phyloP scores from a whole-genome alignment of 2,113 vertebrate species.

The zebrafish (Danio rerio) region DNA sequence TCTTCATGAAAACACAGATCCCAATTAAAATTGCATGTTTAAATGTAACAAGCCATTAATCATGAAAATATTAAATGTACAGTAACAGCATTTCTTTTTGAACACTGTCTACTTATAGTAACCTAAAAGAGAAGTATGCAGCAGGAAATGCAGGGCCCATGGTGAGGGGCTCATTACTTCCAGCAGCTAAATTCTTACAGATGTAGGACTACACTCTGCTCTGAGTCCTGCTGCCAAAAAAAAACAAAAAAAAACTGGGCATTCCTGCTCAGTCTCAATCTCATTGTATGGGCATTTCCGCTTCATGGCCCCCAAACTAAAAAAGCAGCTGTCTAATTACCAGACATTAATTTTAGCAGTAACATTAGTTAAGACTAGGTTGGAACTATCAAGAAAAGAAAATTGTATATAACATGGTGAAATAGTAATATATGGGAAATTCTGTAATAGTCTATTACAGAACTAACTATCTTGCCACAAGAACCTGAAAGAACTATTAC shows the following conservation, averaged over 20 bases:
- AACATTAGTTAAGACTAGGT: conserved; percentile 10
- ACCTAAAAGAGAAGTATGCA: conserved; percentile 31
- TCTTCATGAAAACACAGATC: no score
- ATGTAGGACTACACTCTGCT: conserved; percentile 66
- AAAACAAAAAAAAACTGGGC: conserved; percentile 49
- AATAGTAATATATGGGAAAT: no score
- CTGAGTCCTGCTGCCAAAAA: conserved; percentile 45
- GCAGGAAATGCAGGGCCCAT: conserved; percentile 51
- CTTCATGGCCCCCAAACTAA: conserved; percentile 68
- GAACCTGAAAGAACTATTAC: neutral
- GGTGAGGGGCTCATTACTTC: conserved; percentile 62
- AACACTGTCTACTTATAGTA: no score
- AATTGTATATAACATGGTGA: no score
- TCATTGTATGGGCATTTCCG: conserved; percentile 75
- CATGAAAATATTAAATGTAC: no score
- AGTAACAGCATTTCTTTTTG: no score
- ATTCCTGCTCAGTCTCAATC: conserved; percentile 58
- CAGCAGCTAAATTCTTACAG: conserved; percentile 77
- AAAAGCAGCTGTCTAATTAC: conserved; percentile 67
- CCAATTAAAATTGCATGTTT: no score
- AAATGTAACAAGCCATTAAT: no score
- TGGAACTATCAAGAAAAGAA: conserved; percentile 18
- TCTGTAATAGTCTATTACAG: no score
- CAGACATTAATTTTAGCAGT: conserved; percentile 43
- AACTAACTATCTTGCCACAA: neutral